These are phyloP conservation scores for Paguma larvata DNA, from an alignment of 2,797 vertebrate genomes.

Conservation along the genomic window DNA sequence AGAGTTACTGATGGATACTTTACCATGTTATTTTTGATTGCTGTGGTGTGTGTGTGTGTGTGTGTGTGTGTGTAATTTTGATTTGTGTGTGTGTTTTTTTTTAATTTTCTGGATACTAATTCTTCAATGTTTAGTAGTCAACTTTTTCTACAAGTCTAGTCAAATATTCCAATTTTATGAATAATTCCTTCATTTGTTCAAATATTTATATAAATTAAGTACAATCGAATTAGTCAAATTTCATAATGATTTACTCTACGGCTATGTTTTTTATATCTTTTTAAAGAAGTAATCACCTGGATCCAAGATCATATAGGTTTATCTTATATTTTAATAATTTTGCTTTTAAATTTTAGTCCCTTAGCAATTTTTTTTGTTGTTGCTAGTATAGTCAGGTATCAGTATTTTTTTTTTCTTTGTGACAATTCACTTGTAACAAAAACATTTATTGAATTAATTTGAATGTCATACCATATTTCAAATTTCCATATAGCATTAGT, in stretches of 20 bases:
- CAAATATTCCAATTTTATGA: neutral
- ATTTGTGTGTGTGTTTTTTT: neutral
- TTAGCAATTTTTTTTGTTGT: neutral
- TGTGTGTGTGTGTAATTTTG: neutral
- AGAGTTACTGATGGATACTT: neutral
- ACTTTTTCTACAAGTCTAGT: neutral
- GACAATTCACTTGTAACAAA: neutral
- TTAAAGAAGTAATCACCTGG: neutral
- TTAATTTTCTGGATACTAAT: neutral
- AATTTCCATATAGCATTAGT: neutral
- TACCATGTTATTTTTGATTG: neutral
- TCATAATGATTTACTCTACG: neutral
- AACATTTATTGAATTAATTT: slow-evolving; percentile 12
- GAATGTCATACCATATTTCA: neutral
- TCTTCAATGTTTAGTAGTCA: neutral
- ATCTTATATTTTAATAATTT: neutral
- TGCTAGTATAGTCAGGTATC: neutral
- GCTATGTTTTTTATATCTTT: neutral
- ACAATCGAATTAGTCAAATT: neutral
- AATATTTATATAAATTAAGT: neutral
- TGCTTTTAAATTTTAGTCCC: neutral
- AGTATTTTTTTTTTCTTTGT: neutral
- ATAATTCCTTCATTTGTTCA: neutral
- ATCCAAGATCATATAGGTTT: neutral
- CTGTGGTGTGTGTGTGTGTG: neutral